phyloP scores from a whole-genome alignment of 2,797 vertebrate genomes.

The Remorina albescens region DNA sequence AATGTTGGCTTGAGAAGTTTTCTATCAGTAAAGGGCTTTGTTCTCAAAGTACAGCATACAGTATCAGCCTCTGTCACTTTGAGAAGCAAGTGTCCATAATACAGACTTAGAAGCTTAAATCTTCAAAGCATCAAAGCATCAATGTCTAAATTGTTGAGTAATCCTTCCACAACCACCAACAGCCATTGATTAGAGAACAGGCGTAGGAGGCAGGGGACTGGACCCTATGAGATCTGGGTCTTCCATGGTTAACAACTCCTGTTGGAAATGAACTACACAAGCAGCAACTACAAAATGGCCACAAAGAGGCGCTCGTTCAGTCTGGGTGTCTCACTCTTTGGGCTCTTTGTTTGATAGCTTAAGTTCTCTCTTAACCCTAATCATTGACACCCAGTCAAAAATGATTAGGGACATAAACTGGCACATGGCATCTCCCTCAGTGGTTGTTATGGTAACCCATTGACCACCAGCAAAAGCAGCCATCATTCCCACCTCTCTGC shows the following conservation, averaged over 20 bases:
- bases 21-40: slow-evolving; percentile 50
- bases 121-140: no score
- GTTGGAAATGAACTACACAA: background rate
- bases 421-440: slow-evolving; percentile 9
- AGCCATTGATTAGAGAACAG: no score
- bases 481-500: background rate
- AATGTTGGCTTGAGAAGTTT: slow-evolving; percentile 34
- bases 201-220: background rate
- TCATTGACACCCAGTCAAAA: slow-evolving; percentile 24
- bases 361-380: background rate
- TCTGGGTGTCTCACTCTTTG: background rate
- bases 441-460: slow-evolving; percentile 50
- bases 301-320: background rate
- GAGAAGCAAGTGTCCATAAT: slow-evolving; percentile 23
- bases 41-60: slow-evolving; percentile 34
- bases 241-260: slow-evolving; percentile 3
- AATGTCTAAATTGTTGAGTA: no score
- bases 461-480: slow-evolving; percentile 30
- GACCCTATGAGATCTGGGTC: background rate
- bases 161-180: slow-evolving; percentile 7
- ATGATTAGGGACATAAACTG: slow-evolving; percentile 21
- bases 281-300: background rate
- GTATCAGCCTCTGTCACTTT: slow-evolving; percentile 32
- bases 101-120: slow-evolving; percentile 27
- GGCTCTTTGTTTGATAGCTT: background rate